These are phyloP conservation scores for Stenchaetothrips biformis DNA, from an alignment of 2,888 invertebrate species.

Conservation along the genomic window DNA sequence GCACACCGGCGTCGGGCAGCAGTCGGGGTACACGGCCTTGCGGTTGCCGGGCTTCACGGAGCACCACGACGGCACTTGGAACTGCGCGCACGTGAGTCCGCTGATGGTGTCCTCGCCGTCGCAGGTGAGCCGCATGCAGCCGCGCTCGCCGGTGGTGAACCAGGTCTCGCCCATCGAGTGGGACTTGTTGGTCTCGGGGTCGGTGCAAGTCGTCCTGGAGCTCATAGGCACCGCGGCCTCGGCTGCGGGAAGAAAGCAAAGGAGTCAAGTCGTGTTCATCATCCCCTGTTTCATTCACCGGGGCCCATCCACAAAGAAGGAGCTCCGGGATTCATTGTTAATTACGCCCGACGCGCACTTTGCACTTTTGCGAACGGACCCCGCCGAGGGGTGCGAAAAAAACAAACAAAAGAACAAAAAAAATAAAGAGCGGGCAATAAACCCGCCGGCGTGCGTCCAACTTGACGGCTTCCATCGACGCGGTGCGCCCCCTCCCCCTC, in stretches of 20 bases:
- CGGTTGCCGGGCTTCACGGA: slow-evolving; percentile 7
- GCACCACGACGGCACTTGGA: slow-evolving; percentile 15
- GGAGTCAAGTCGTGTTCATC: too few relatives aligned
- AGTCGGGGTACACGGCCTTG: slow-evolving; percentile 17
- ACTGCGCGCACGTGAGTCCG: slow-evolving; percentile 9
- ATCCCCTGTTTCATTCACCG: too few relatives aligned
- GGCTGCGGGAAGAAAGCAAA: not conserved
- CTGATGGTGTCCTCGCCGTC: slow-evolving; percentile 20
- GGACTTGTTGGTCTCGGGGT: not conserved
- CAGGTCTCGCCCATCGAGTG: not conserved
- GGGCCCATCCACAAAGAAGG: too few relatives aligned
- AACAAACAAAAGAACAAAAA: too few relatives aligned
- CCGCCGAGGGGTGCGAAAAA: too few relatives aligned
- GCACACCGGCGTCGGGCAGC: slow-evolving; percentile 13
- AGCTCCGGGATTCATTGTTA: too few relatives aligned
- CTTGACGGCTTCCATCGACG: too few relatives aligned
- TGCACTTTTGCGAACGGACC: too few relatives aligned
- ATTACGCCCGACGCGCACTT: too few relatives aligned
- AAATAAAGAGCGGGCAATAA: too few relatives aligned
- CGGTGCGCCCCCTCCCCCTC: not conserved
- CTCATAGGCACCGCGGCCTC: not conserved
- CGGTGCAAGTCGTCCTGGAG: not conserved
- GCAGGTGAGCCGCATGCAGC: not conserved
- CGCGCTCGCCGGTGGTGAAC: slow-evolving; percentile 13
- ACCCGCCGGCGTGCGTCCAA: too few relatives aligned